These are phyloP conservation scores for Luehdorfia chinensis DNA, from an alignment of 1,140 invertebrate genomes.

Conservation along the genomic window DNA sequence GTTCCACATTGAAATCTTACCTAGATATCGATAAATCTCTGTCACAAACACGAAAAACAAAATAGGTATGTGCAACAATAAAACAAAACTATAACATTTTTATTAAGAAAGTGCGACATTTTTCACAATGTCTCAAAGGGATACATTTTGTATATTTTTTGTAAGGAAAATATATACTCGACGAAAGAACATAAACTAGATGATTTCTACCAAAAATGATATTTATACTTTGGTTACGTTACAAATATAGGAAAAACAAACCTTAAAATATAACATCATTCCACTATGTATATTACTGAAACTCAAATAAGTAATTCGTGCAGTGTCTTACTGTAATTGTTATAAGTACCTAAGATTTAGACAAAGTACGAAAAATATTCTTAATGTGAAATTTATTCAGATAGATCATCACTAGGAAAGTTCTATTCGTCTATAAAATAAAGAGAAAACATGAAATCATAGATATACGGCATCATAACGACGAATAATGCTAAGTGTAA, in stretches of 20 bases:
- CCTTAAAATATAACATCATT: too few species aligned
- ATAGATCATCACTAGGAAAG: conserved; percentile 11
- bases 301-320: too few species aligned
- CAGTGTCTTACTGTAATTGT: conserved; percentile 1
- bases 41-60: conserved; percentile 67
- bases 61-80: conserved; percentile 66
- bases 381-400: neutral
- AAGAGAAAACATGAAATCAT: neutral
- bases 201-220: neutral
- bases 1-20: conserved; percentile 47
- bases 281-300: too few species aligned
- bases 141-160: neutral
- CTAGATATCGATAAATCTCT: conserved; percentile 69
- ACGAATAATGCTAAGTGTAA: conserved; percentile 34
- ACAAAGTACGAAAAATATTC: conserved; percentile 8
- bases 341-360: conserved; percentile 9
- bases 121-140: conserved; percentile 6
- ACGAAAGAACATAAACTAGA: neutral
- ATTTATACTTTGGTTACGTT: neutral
- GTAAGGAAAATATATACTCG: neutral
- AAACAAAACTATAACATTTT: conserved; percentile 65
- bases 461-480: conserved; percentile 17
- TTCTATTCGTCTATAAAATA: conserved; percentile 1
- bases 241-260: neutral
- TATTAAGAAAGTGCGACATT: conserved; percentile 21